Conservation (phyloP, 1,140 invertebrate genomes). For the Drosophila suzukii region DNA sequence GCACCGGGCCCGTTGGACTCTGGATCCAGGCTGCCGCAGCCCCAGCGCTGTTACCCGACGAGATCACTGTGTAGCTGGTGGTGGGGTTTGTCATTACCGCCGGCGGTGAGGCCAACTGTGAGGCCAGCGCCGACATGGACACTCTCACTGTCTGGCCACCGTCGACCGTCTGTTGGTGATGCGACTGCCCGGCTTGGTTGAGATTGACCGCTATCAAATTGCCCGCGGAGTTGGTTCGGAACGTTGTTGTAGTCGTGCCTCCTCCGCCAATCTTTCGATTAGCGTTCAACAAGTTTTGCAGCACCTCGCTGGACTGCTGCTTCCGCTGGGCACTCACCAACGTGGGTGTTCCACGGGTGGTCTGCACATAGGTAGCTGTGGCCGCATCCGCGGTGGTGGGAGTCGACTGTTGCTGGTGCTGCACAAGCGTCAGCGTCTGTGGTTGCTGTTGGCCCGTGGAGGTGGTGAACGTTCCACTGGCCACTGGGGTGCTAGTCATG, state of each 20-base stretch:
- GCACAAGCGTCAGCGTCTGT: conserved; percentile 66
- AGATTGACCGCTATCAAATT: conserved; percentile 85
- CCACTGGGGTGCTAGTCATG: conserved; percentile 86
- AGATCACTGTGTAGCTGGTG: conserved; percentile 75
- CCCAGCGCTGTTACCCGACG: conserved; percentile 49
- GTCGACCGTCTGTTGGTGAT: conserved; percentile 52
- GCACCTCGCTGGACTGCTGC: conserved; percentile 73
- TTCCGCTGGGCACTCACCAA: conserved; percentile 65
- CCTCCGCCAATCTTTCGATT: conserved; percentile 80
- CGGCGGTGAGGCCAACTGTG: conserved; percentile 82
- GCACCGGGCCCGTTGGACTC: conserved; percentile 74
- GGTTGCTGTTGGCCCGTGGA: conserved; percentile 75
- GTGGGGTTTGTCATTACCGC: conserved; percentile 82
- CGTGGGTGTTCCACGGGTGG: conserved; percentile 63
- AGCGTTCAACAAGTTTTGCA: conserved; percentile 75
- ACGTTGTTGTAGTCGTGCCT: conserved; percentile 60
- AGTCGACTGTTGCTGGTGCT: conserved; percentile 61
- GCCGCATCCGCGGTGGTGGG: conserved; percentile 45
- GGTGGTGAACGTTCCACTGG: conserved; percentile 81
- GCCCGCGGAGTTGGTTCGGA: conserved; percentile 83
- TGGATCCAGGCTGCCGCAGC: conserved; percentile 63
- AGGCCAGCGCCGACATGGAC: conserved; percentile 83
- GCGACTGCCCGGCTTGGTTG: conserved; percentile 55
- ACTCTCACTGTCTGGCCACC: conserved; percentile 74
- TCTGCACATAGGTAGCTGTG: conserved; percentile 72